Evolutionary conservation across 2,888 invertebrate genomes (phyloP), one percentile per base, ranked within the genome.

Genomic region (Chymomyza procnemis): DNA sequence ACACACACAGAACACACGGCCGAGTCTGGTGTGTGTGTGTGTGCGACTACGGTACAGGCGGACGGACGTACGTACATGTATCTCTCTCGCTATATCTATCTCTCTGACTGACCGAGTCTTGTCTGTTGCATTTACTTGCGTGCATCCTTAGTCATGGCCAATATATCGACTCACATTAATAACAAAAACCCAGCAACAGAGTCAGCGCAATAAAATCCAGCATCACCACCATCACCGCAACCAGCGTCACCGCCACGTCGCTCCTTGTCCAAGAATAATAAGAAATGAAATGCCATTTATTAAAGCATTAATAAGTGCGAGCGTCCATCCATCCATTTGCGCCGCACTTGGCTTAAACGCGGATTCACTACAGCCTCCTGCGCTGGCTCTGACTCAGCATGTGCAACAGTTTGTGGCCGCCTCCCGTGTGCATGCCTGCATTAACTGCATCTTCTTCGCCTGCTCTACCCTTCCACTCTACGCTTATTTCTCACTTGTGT

Each of bases 221-320:
- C 71, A 65, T 9, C 34, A 65, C n/a, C 34, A 46, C 18, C 55
- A 22, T 50, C 30, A 16, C 56, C 64, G 62, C 67, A 56, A 67
- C 61, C 78, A 81, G 88, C 86, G 84, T 85, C 86, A 86, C 78
- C 76, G 73, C 16, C 50, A 50, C 83, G 87, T 79, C 72, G 87
- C 87, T 1, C 18, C 82, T 60, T 76, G 75, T 70, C 74, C 78
- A 75, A 76, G 83, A 88, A 87, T 85, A 88, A 88, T 89, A 89
- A 89, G 88, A 90, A 90, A 90, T 90, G 89, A 89, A 90, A 89
- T 90, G 89, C 89, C 89, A 90, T 90, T 90, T 90, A 90, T 90
- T 90, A 90, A 78, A 90, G 90, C 89, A 90, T 90, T 90, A 90
- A 89, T 90, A 90, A 90, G 90, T 90, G 90, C 89, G 89, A 90